Conservation (phyloP, 2,113 vertebrate species). For the Amazona vittata region DNA sequence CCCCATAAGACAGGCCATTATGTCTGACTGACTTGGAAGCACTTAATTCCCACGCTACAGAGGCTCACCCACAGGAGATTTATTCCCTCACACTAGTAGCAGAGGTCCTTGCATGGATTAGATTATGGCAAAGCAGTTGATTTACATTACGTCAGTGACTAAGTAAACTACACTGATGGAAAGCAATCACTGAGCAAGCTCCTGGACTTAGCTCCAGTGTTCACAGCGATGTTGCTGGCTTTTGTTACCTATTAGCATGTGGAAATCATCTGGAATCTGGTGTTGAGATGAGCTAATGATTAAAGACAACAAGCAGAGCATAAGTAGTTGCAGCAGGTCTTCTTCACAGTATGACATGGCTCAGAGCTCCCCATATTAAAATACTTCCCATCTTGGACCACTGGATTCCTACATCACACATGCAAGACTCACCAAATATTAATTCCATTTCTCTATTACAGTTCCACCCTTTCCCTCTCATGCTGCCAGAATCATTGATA, state of each 20-base stretch:
- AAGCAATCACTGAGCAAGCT: not conserved
- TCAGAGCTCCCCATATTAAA: not conserved
- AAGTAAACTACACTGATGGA: not conserved
- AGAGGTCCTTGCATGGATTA: not conserved
- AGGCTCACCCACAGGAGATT: conserved; percentile 4
- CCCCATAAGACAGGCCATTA: not conserved
- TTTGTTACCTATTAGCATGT: not conserved
- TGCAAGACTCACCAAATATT: not conserved
- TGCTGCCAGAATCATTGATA: not conserved
- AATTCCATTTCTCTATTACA: not conserved
- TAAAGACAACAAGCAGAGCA: conserved; percentile 2
- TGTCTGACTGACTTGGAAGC: conserved; percentile 11
- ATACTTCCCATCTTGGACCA: conserved; percentile 3
- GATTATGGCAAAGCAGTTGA: not conserved
- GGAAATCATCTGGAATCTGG: not conserved
- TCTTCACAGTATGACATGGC: not conserved
- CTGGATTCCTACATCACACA: not conserved
- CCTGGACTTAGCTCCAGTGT: not conserved
- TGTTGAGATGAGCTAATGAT: not conserved
- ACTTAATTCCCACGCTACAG: not conserved
- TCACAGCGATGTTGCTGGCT: not conserved
- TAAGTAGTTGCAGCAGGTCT: not conserved
- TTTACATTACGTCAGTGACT: not conserved
- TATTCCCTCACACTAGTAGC: not conserved
- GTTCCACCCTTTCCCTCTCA: not conserved